Evolutionary conservation across 37 sponge, comb jelly and placozoan genomes (phyloP).

Genomic region (Crambe crambe): DNA sequence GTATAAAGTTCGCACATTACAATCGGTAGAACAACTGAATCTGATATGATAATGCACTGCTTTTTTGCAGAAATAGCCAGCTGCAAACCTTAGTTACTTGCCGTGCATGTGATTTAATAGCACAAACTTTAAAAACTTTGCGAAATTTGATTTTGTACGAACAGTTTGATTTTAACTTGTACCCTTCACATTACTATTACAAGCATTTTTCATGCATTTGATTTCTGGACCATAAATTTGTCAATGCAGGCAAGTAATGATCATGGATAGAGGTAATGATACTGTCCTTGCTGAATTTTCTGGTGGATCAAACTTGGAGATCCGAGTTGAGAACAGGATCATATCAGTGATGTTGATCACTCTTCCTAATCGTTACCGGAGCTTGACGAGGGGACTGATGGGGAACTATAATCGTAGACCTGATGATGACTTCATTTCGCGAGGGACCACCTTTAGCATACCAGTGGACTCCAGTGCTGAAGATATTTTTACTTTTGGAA

Average conservation of each 20-base stretch:
- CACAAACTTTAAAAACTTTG: too few species aligned
- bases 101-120: too few species aligned
- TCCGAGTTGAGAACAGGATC: constrained; percentile 28
- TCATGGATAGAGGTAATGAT: constrained; percentile 14
- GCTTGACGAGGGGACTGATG: constrained; percentile 34
- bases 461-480: constrained; percentile 17
- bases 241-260: constrained; percentile 3
- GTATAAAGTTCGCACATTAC: too few species aligned
- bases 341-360: constrained; percentile 30
- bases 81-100: too few species aligned
- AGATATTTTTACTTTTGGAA: constrained; percentile 48
- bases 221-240: too few species aligned
- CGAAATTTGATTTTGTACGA: too few species aligned
- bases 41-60: too few species aligned
- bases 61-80: too few species aligned
- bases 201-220: too few species aligned
- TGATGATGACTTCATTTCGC: constrained; percentile 38
- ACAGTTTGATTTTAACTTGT: too few species aligned
- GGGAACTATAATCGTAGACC: constrained; percentile 44
- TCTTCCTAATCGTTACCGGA: constrained; percentile 3
- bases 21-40: too few species aligned
- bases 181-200: too few species aligned
- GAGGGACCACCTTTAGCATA: background rate
- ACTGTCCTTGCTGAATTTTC: constrained; percentile 11
- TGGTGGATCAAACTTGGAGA: constrained; percentile 5